phyloP scores from a whole-genome alignment of 2,888 invertebrate genomes.

The Agrochola litura region DNA sequence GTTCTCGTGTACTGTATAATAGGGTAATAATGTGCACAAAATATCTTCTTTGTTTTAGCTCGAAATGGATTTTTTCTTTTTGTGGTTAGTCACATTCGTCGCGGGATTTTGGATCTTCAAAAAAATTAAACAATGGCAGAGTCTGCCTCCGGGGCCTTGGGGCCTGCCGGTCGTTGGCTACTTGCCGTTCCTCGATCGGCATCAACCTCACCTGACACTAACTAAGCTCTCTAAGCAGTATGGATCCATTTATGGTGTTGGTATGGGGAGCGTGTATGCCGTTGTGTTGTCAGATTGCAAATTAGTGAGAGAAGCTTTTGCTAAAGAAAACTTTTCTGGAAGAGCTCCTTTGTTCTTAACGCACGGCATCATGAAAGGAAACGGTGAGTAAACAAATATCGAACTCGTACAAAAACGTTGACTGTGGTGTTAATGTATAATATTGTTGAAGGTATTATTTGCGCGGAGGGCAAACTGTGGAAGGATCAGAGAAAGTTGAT shows the following conservation, averaged over 20 bases:
- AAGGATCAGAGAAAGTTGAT: constrained; percentile 95
- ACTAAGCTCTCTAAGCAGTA: constrained; percentile 92
- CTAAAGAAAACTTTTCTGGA: constrained; percentile 93
- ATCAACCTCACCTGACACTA: constrained; percentile 93
- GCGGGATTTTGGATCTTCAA: constrained; percentile 80
- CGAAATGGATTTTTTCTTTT: constrained; percentile 77
- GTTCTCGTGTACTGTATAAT: constrained; percentile 52
- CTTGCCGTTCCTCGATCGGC: constrained; percentile 93
- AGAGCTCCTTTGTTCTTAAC: constrained; percentile 95
- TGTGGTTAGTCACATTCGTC: constrained; percentile 77
- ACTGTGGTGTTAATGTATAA: constrained; percentile 5
- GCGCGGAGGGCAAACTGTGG: constrained; percentile 95
- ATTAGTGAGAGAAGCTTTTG: constrained; percentile 93
- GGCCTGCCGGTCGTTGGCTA: constrained; percentile 95
- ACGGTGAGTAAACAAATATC: constrained; percentile 91
- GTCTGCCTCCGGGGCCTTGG: constrained; percentile 94
- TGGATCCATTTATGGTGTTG: constrained; percentile 93
- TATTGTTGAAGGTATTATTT: constrained; percentile 93
- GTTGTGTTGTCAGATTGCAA: constrained; percentile 94
- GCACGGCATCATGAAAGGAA: constrained; percentile 96
- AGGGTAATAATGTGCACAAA: constrained; percentile 48
- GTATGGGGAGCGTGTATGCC: constrained; percentile 94
- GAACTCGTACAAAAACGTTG: neutral
- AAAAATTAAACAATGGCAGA: constrained; percentile 83
- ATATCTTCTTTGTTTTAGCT: constrained; percentile 68